Evolutionary conservation across 2,888 invertebrate species (phyloP).

Genomic region (Chorisops tibialis): DNA sequence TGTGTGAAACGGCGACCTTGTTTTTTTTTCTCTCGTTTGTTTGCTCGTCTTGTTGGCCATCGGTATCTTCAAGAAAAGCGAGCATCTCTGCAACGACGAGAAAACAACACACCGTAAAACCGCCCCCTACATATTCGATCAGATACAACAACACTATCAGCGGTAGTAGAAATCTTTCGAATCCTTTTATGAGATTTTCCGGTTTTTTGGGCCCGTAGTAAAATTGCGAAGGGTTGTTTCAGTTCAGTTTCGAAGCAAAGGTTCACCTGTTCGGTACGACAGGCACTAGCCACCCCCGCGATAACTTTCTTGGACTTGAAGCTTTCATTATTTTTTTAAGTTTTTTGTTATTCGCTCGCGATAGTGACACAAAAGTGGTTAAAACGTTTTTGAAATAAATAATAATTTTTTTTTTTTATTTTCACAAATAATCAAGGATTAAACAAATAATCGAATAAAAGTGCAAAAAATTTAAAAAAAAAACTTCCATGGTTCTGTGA

Average conservation of each 20-base stretch:
- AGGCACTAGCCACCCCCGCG: slow-evolving; percentile 10
- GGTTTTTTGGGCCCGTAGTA: neutral
- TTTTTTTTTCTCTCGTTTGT: slow-evolving; percentile 10
- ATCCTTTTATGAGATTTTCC: no score
- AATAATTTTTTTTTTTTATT: neutral
- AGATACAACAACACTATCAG: no score
- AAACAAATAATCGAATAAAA: neutral
- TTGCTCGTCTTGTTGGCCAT: neutral
- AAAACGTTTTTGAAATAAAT: neutral
- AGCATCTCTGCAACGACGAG: no score
- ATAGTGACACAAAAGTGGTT: neutral
- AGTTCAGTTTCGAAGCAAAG: slow-evolving; percentile 10
- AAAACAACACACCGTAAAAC: no score
- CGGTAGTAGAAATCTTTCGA: no score
- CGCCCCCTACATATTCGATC: no score
- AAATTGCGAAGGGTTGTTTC: slow-evolving; percentile 24
- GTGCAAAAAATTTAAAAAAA: no score
- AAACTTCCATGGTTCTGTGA: no score
- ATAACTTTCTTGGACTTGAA: slow-evolving; percentile 6
- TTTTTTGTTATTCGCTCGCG: neutral
- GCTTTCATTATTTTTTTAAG: neutral
- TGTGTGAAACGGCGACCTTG: slow-evolving; percentile 31
- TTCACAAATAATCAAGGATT: neutral
- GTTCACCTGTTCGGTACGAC: slow-evolving; percentile 23
- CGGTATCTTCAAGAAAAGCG: no score